Conservation (phyloP, 2,888 invertebrate genomes). For the Xestobium rufovillosum region DNA sequence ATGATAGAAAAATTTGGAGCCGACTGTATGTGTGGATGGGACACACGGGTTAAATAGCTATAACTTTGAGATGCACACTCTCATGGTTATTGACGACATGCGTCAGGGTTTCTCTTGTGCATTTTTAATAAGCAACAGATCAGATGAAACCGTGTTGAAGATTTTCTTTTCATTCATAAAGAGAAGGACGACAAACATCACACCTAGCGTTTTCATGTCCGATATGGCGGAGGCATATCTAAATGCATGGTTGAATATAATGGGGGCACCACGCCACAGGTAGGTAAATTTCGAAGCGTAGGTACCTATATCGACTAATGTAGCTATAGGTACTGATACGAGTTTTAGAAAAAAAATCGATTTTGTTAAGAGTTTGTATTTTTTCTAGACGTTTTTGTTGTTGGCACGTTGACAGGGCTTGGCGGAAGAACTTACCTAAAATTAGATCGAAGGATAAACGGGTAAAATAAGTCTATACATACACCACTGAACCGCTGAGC, state of each 20-base stretch:
- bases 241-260: slow-evolving; percentile 16
- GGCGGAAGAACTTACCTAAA: slow-evolving; percentile 23
- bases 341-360: too few relatives aligned
- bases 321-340: too few relatives aligned
- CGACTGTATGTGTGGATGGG: slow-evolving; percentile 23
- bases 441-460: slow-evolving; percentile 20
- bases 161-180: slow-evolving; percentile 13
- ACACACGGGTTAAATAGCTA: too few relatives aligned
- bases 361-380: too few relatives aligned
- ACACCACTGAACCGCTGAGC: too few relatives aligned
- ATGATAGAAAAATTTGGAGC: slow-evolving; percentile 25
- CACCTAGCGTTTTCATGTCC: slow-evolving; percentile 18
- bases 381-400: slow-evolving; percentile 23
- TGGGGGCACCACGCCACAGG: slow-evolving; percentile 11
- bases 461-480: too few relatives aligned
- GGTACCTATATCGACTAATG: too few relatives aligned
- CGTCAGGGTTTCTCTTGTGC: slow-evolving; percentile 20
- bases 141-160: slow-evolving; percentile 8
- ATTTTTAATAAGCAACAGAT: slow-evolving; percentile 19
- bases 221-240: slow-evolving; percentile 19
- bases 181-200: slow-evolving; percentile 4
- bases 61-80: too few relatives aligned
- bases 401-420: slow-evolving; percentile 27
- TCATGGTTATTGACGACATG: slow-evolving; percentile 19
- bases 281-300: too few relatives aligned